phyloP scores from a whole-genome alignment of 2,888 invertebrate species.

The Brachypalpus laphriformis region DNA sequence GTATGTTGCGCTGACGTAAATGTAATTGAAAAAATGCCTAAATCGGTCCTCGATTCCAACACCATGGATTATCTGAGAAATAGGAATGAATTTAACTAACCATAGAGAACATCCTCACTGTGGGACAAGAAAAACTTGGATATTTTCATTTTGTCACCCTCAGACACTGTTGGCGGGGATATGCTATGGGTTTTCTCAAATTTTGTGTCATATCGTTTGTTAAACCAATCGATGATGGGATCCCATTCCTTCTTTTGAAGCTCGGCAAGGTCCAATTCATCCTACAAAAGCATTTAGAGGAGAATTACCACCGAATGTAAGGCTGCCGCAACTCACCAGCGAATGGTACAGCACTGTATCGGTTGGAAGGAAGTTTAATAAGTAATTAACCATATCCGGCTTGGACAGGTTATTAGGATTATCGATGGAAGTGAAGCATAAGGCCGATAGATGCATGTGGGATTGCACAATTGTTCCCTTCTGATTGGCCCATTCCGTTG shows the following conservation, averaged over 20 bases:
- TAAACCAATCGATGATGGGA: slow-evolving; percentile 95
- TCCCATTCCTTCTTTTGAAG: slow-evolving; percentile 94
- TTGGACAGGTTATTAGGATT: slow-evolving; percentile 93
- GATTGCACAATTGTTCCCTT: slow-evolving; percentile 89
- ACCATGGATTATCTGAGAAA: too few species aligned
- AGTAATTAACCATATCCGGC: slow-evolving; percentile 89
- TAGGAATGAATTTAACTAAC: too few species aligned
- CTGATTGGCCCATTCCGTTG: slow-evolving; percentile 97
- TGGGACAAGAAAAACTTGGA: slow-evolving; percentile 91
- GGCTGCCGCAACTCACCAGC: slow-evolving; percentile 84
- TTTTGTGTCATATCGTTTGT: slow-evolving; percentile 89
- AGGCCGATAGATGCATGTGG: slow-evolving; percentile 95
- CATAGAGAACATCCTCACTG: slow-evolving; percentile 91
- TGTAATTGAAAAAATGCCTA: too few species aligned
- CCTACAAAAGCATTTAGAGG: slow-evolving; percentile 84
- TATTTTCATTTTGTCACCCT: slow-evolving; percentile 87
- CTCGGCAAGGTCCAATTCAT: slow-evolving; percentile 89
- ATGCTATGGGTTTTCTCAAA: slow-evolving; percentile 89
- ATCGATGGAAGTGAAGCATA: slow-evolving; percentile 95
- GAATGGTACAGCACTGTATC: slow-evolving; percentile 92
- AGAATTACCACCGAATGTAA: background rate
- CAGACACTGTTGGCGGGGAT: slow-evolving; percentile 86
- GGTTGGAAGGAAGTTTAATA: slow-evolving; percentile 91
- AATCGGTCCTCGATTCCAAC: too few species aligned
- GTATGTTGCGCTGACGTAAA: too few species aligned